Evolutionary conservation across 1,140 invertebrate species (phyloP), one percentile per base, ranked within the genome.

Genomic region (Sinella curviseta): DNA sequence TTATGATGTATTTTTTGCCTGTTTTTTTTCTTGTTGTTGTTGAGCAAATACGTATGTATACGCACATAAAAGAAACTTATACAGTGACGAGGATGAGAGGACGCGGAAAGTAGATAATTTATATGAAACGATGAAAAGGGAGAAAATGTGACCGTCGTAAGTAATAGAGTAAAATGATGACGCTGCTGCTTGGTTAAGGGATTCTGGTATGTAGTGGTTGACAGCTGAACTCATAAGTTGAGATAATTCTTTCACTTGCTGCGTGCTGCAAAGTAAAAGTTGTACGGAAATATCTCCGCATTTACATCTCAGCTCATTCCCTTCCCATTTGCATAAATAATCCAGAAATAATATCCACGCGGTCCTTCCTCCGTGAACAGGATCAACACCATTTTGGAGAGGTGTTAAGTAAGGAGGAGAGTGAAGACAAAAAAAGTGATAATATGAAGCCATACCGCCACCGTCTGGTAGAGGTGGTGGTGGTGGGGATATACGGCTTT

Each of bases 171-270:
- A 48, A 48, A 48, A 8, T 48, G 39, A 48, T 48, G 39, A 8
- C 20, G 39, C 20, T 48, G 39, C 39, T 48, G 39, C 39, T 48
- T 12, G 39, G 20, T 12, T 48, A 48, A 48, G 20, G 39, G 39
- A 48, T n/a, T n/a, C n/a, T n/a, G n/a, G n/a, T n/a, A n/a, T 48
- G 20, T 12, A 48, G 39, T 33, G 26, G 26, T 3, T 70, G 65
- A 24, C 65, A 70, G 65, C 65, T 30, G 65, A 70, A 30, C 65
- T 70, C 65, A 70, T 70, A 70, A 70, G 26, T 70, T 70, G 24
- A 70, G 31, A 33, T 70, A 33, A 31, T 70, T 70, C 65, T 33
- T 70, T 70, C 31, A 60, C n/a, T n/a, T n/a, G n/a, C n/a, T n/a
- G n/a, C n/a, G n/a, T n/a, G n/a, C n/a, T n/a, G n/a, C n/a, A n/a